phyloP scores from a whole-genome alignment of 2,113 vertebrate species.

The Pithys albifrons region DNA sequence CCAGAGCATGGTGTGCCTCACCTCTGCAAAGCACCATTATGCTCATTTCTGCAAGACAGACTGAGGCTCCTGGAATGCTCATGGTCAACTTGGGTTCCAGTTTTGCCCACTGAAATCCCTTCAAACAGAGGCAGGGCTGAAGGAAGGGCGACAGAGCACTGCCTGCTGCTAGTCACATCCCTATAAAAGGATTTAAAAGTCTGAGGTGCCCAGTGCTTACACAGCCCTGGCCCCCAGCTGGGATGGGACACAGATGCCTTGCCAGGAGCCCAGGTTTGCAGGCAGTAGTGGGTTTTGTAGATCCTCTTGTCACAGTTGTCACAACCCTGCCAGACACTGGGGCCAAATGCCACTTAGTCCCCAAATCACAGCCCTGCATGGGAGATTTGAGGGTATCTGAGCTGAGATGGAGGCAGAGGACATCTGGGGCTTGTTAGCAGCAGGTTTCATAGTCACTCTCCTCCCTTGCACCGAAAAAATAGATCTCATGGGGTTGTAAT shows the following conservation, averaged over 20 bases:
- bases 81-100: neutral
- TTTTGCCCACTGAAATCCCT: neutral
- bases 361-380: neutral
- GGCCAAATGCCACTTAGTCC: rapidly evolving
- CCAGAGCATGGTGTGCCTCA: rapidly evolving
- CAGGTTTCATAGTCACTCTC: neutral
- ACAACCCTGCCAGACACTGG: rapidly evolving
- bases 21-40: neutral
- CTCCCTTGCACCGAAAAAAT: neutral
- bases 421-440: neutral
- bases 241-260: neutral
- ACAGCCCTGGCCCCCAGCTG: neutral
- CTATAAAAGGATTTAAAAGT: neutral
- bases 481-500: neutral
- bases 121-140: neutral
- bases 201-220: neutral
- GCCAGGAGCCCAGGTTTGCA: neutral
- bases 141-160: neutral
- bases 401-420: neutral
- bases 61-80: neutral
- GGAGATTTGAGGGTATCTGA: neutral
- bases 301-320: rapidly evolving
- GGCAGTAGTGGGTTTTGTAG: neutral
- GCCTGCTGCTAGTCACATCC: neutral
- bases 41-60: neutral